A percentile compares a stretch with the other conserved stretches of the same genome.
Evolutionary conservation across 2,113 vertebrate species (phyloP).

Genomic region (Hucho hucho): DNA sequence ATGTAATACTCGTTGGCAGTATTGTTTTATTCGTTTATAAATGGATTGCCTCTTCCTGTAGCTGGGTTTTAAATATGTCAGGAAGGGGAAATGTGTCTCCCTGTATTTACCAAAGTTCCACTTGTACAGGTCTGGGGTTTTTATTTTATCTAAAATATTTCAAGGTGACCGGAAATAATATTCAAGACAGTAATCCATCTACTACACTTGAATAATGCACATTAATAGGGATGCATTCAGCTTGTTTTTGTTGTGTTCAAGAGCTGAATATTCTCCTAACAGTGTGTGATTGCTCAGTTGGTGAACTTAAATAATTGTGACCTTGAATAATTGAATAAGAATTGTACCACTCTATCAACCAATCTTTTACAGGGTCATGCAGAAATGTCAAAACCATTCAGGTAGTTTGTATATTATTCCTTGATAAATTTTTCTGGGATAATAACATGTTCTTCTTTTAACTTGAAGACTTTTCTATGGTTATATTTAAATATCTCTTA

Average conservation of each 20-base stretch:
- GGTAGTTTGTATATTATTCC: not conserved
- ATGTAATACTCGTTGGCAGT: not conserved
- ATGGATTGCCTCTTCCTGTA: not conserved
- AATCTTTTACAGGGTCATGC: not conserved
- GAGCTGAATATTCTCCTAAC: not conserved
- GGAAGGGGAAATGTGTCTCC: not conserved
- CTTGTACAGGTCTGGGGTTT: not conserved
- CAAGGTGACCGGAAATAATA: too few relatives aligned
- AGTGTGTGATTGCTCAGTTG: not conserved
- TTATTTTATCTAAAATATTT: too few relatives aligned
- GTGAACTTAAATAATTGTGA: not conserved
- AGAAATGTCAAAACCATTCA: not conserved
- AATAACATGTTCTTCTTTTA: not conserved
- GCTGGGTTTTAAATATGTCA: not conserved
- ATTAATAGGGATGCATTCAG: too few relatives aligned
- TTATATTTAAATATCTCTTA: constrained; percentile 1
- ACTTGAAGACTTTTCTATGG: too few relatives aligned
- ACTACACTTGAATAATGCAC: too few relatives aligned
- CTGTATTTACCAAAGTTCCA: not conserved
- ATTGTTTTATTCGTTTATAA: constrained; percentile 5
- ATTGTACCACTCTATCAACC: not conserved
- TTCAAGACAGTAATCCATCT: too few relatives aligned
- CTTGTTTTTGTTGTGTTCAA: not conserved
- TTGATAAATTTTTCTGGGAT: not conserved
- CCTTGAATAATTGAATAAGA: not conserved